Conservation (phyloP, 2,113 vertebrate species). For the Stomatorhinus ivindoensis region DNA sequence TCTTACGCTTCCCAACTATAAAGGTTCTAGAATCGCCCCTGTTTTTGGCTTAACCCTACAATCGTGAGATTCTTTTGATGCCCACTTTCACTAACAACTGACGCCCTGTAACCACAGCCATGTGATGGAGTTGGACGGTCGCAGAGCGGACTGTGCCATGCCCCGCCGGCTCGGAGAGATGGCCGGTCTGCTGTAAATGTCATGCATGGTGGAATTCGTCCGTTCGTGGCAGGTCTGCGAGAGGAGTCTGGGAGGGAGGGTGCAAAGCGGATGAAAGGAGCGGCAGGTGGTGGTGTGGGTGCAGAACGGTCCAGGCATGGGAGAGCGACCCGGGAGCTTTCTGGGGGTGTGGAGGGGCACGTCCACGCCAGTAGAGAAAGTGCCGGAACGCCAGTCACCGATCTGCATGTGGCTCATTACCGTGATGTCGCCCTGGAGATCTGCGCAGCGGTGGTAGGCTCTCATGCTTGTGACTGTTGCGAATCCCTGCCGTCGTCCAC, state of each 20-base stretch:
- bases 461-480: conserved; percentile 28
- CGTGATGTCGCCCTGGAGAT: background rate
- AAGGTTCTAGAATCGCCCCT: background rate
- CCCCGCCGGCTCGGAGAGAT: background rate
- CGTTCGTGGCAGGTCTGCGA: background rate
- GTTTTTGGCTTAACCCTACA: background rate
- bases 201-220: background rate
- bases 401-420: background rate
- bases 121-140: background rate
- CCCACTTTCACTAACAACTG: background rate
- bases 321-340: background rate
- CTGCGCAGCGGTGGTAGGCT: background rate
- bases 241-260: background rate
- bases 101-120: background rate
- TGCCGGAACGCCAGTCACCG: background rate
- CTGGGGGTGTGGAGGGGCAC: background rate
- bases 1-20: background rate
- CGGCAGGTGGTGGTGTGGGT: background rate
- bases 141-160: background rate
- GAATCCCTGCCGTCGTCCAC: conserved; percentile 44
- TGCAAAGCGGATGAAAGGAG: background rate
- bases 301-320: background rate
- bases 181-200: background rate
- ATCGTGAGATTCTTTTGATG: background rate
- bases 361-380: background rate